phyloP scores from a whole-genome alignment of 2,113 vertebrate species.

The Elanoides forficatus region DNA sequence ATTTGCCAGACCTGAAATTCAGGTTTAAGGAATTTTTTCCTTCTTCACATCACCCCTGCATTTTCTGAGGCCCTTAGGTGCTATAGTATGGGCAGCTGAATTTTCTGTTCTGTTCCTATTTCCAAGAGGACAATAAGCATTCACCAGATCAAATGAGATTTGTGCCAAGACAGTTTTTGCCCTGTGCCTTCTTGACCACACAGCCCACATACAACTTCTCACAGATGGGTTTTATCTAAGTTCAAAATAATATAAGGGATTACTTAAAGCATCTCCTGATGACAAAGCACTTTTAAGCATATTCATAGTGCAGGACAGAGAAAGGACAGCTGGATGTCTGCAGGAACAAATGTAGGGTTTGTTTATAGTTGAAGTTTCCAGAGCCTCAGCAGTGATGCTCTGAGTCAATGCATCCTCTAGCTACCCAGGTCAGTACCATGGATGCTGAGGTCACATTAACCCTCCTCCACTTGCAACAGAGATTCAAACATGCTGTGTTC shows the following conservation, averaged over 20 bases:
- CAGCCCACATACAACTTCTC: neutral
- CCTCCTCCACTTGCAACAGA: neutral
- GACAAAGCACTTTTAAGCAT: conserved; percentile 8
- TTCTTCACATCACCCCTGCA: neutral
- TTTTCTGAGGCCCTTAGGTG: neutral
- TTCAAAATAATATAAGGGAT: neutral
- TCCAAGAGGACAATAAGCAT: neutral
- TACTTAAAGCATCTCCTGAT: conserved; percentile 1
- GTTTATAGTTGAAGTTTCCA: conserved; percentile 17
- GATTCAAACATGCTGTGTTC: neutral
- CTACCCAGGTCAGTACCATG: neutral
- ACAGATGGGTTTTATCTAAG: neutral
- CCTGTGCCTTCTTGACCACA: neutral
- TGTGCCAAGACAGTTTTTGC: neutral
- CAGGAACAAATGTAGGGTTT: neutral
- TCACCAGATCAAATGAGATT: neutral
- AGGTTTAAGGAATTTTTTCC: neutral
- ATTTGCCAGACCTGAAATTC: neutral
- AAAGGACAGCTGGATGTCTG: conserved; percentile 30
- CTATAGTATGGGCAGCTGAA: neutral
- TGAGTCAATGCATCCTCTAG: neutral
- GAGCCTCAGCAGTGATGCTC: neutral
- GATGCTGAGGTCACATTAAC: neutral
- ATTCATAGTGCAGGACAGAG: neutral
- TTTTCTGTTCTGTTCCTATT: neutral